Evolutionary conservation across 1,140 invertebrate species (phyloP).

Genomic region (Paramacrobiotus metropolitanus): DNA sequence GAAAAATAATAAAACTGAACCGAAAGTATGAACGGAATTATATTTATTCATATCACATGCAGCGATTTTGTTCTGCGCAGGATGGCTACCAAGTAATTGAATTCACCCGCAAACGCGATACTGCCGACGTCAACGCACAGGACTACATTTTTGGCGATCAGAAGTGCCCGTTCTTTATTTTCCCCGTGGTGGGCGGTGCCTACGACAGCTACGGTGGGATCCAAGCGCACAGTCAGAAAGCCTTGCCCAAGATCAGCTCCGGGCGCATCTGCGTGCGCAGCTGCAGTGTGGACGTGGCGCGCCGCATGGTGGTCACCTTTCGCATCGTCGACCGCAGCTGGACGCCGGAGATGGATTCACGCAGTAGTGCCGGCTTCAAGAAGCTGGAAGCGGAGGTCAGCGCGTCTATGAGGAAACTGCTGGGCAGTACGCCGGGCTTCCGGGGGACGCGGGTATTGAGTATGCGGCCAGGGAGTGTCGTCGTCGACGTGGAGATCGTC

Average conservation of each 20-base stretch:
- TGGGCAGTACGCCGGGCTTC: background rate
- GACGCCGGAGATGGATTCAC: background rate
- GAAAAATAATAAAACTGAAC: no score
- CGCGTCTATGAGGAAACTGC: background rate
- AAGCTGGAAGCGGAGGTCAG: background rate
- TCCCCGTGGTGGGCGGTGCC: conserved; percentile 53
- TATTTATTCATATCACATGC: no score
- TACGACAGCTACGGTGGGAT: conserved; percentile 36
- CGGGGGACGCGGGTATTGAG: background rate
- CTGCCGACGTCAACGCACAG: conserved; percentile 33
- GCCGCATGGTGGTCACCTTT: background rate
- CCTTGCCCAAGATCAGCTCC: conserved; percentile 45
- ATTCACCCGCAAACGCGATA: conserved; percentile 50
- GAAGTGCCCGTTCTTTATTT: conserved; percentile 63
- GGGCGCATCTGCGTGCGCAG: conserved; percentile 48
- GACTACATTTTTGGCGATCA: conserved; percentile 59
- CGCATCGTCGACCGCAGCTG: background rate
- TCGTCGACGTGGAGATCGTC: background rate
- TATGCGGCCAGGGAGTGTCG: background rate
- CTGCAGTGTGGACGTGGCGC: conserved; percentile 7
- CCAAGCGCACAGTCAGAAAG: conserved; percentile 61
- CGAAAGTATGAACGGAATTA: no score
- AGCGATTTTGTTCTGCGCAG: no score
- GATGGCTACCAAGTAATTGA: conserved; percentile 52
- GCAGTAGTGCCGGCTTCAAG: background rate